A percentile compares a stretch with the other conserved stretches of the same genome.
Conservation (phyloP, 2,888 invertebrate genomes). For the Priocnemis perturbator region DNA sequence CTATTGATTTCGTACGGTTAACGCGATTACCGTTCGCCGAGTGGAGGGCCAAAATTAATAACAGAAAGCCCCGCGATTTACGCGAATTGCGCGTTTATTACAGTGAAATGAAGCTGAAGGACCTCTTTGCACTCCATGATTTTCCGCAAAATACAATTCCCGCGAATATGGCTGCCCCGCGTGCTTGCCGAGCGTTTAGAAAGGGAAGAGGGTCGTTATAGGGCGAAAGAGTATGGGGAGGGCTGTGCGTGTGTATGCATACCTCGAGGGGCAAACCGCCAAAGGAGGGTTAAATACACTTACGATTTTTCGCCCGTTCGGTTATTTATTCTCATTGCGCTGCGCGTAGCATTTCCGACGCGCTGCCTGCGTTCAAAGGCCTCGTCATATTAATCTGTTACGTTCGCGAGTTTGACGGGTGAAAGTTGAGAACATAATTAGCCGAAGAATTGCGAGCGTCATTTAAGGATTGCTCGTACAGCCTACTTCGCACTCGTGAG, state of each 20-base stretch:
- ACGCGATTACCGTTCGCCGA: constrained; percentile 48
- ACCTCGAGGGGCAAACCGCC: background rate
- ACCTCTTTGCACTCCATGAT: constrained; percentile 33
- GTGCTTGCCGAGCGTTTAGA: background rate
- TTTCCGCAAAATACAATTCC: constrained; percentile 38
- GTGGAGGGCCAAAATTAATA: constrained; percentile 57
- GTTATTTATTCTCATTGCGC: constrained; percentile 1
- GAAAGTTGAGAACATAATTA: too few relatives aligned
- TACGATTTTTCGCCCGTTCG: constrained; percentile 3
- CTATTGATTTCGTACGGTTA: constrained; percentile 54
- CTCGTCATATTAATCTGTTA: too few relatives aligned
- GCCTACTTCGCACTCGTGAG: too few relatives aligned
- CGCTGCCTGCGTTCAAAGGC: too few relatives aligned
- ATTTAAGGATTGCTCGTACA: too few relatives aligned
- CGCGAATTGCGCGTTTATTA: constrained; percentile 58
- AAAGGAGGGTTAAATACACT: background rate
- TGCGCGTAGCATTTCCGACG: too few relatives aligned
- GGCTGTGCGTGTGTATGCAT: background rate
- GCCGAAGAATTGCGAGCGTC: too few relatives aligned
- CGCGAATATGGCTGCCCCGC: background rate
- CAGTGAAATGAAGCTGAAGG: constrained; percentile 49
- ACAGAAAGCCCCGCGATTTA: constrained; percentile 52
- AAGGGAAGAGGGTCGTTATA: background rate
- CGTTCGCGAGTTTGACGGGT: too few relatives aligned
- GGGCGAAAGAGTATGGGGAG: background rate